phyloP scores from a whole-genome alignment of 2,888 invertebrate genomes.

The Tetramorium bicarinatum region DNA sequence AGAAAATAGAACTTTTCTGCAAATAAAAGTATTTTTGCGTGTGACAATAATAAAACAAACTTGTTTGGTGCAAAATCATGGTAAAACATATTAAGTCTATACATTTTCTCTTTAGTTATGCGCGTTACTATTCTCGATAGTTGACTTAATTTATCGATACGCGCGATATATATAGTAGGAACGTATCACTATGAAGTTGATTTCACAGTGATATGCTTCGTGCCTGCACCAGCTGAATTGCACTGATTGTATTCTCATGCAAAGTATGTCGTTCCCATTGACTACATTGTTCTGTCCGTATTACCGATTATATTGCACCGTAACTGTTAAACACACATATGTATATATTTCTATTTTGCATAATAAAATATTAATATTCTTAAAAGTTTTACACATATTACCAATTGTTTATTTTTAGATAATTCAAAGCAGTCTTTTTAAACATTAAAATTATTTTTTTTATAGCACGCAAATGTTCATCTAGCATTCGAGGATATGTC shows the following conservation, averaged over 20 bases:
- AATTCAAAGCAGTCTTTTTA: background rate
- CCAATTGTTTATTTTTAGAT: background rate
- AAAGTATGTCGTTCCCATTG: conserved; percentile 79
- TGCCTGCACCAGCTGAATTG: conserved; percentile 79
- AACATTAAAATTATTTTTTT: background rate
- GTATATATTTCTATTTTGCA: conserved; percentile 6
- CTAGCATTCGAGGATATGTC: background rate
- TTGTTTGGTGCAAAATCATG: conserved; percentile 32
- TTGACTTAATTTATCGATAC: conserved; percentile 76
- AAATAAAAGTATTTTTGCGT: background rate
- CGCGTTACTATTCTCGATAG: conserved; percentile 72
- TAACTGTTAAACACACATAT: conserved; percentile 69
- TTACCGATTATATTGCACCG: conserved; percentile 65
- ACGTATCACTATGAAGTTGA: conserved; percentile 60
- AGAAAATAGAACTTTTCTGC: background rate
- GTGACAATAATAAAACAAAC: conserved; percentile 62
- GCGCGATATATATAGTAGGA: conserved; percentile 61
- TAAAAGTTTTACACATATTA: background rate
- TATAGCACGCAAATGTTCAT: background rate
- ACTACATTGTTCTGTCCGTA: conserved; percentile 59
- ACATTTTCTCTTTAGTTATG: conserved; percentile 55
- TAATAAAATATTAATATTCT: background rate
- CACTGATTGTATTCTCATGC: conserved; percentile 84
- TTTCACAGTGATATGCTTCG: conserved; percentile 76
- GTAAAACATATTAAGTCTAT: conserved; percentile 75